Conservation (phyloP, 2,113 vertebrate species). For the Ciconia boyciana region DNA sequence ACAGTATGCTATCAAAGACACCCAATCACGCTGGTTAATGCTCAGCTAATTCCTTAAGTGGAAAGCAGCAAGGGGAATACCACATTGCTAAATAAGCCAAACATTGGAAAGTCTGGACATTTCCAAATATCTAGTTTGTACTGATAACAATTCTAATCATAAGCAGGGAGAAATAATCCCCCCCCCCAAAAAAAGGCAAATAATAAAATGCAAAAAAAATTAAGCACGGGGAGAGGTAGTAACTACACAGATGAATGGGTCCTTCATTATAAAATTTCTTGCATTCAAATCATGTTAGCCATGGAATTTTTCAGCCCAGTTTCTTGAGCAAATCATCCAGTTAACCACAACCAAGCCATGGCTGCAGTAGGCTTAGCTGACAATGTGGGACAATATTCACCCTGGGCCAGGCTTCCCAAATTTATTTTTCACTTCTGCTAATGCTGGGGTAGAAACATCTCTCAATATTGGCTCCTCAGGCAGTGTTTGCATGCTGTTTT, state of each 20-base stretch:
- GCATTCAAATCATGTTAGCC: background rate
- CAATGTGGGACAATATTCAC: background rate
- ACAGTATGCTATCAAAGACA: background rate
- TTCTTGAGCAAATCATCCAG: background rate
- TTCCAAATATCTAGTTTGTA: background rate
- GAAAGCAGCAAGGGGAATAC: conserved; percentile 27
- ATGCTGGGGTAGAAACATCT: background rate
- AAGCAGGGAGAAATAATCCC: background rate
- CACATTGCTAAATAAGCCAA: background rate
- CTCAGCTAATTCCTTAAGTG: background rate
- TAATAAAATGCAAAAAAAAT: background rate
- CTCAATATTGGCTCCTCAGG: background rate
- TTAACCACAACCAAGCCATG: background rate
- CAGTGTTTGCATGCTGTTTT: background rate
- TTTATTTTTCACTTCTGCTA: background rate
- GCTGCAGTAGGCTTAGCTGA: background rate
- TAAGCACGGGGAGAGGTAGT: background rate
- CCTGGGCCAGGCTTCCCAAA: background rate
- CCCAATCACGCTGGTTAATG: background rate
- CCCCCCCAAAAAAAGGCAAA: no score
- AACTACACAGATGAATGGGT: background rate
- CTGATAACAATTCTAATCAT: background rate
- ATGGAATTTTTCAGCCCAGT: background rate
- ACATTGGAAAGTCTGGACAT: background rate
- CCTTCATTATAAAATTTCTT: background rate